phyloP scores from a whole-genome alignment of 2,888 invertebrate genomes.

The Cabera pusaria region DNA sequence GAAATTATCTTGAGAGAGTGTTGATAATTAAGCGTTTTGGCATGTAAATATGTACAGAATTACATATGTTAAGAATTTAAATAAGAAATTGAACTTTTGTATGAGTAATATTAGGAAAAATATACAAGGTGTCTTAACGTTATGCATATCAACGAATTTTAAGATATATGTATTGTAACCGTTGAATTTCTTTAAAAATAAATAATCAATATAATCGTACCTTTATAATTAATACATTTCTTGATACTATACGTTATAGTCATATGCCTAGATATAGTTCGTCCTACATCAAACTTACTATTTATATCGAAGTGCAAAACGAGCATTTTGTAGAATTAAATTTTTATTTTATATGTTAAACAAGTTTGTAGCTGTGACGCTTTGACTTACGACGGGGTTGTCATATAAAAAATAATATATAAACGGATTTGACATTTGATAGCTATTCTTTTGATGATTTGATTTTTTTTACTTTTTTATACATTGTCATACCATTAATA shows the following conservation, averaged over 20 bases:
- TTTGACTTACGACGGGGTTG: background rate
- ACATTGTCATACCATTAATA: too few species aligned
- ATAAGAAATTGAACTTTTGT: constrained; percentile 56
- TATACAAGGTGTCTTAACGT: constrained; percentile 81
- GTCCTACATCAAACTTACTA: constrained; percentile 1
- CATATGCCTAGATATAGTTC: constrained; percentile 5
- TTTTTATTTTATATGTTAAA: background rate
- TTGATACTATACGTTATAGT: constrained; percentile 12
- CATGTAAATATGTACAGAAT: constrained; percentile 73
- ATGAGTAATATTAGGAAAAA: constrained; percentile 65
- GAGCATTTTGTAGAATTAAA: constrained; percentile 1
- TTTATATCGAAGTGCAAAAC: constrained; percentile 3
- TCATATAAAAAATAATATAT: too few species aligned
- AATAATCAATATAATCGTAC: constrained; percentile 27
- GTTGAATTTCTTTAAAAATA: constrained; percentile 27
- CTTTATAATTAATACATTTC: constrained; percentile 20
- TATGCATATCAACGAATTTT: constrained; percentile 82
- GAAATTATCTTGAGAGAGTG: constrained; percentile 1
- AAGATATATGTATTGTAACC: constrained; percentile 42
- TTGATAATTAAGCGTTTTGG: constrained; percentile 21
- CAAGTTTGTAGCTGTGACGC: background rate
- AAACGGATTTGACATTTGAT: too few species aligned
- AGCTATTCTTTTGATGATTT: too few species aligned
- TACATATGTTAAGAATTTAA: constrained; percentile 42
- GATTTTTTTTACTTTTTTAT: too few species aligned